Evolutionary conservation across 2,113 vertebrate genomes (phyloP).

Genomic region (Poeciliopsis turrubarensis): DNA sequence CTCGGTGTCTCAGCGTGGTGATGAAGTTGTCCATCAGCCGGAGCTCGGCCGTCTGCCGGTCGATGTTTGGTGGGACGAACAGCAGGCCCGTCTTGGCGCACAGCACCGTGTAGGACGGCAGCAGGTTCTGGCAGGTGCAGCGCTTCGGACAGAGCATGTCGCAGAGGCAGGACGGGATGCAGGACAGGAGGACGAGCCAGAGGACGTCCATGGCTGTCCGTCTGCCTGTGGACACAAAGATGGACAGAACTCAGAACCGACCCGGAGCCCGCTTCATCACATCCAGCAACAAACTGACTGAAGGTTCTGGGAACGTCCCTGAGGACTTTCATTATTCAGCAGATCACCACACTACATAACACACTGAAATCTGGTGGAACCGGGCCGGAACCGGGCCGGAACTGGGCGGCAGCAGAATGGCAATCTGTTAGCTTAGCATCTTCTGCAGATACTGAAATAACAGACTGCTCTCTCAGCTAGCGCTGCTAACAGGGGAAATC

Average conservation of each 20-base stretch:
- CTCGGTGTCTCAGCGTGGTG: slow-evolving; percentile 81
- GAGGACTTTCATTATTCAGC: no score
- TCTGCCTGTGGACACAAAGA: slow-evolving; percentile 28
- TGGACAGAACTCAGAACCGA: neutral
- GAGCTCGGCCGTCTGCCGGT: slow-evolving; percentile 85
- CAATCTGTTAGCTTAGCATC: no score
- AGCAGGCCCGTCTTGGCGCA: slow-evolving; percentile 86
- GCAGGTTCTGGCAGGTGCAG: slow-evolving; percentile 86
- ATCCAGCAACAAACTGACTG: no score
- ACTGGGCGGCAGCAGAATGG: no score
- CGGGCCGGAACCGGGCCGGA: no score
- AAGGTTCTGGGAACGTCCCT: no score
- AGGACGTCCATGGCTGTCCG: slow-evolving; percentile 42
- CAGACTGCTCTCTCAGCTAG: no score
- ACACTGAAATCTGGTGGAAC: no score
- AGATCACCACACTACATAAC: no score
- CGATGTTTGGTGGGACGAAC: slow-evolving; percentile 84
- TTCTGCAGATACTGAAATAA: no score
- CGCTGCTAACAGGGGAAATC: no score
- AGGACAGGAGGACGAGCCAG: slow-evolving; percentile 43
- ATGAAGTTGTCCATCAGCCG: slow-evolving; percentile 88
- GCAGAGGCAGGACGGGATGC: slow-evolving; percentile 56
- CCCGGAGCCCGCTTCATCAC: no score
- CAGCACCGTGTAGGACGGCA: slow-evolving; percentile 85
- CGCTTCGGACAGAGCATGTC: slow-evolving; percentile 85